phyloP scores from a whole-genome alignment of 2,113 vertebrate genomes.

The Petroica traversi region DNA sequence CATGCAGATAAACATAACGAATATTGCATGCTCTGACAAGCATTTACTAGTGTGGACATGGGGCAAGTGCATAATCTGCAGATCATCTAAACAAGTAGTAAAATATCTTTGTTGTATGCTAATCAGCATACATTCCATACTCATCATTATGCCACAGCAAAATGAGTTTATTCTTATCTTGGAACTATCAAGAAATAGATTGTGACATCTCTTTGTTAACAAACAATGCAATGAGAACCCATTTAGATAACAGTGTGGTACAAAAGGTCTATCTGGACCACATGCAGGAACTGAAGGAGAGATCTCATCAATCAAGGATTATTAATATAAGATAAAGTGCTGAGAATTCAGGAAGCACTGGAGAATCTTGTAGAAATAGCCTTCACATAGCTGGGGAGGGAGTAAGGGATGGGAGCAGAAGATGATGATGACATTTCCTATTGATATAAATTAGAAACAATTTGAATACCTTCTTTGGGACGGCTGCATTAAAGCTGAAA shows the following conservation, averaged over 20 bases:
- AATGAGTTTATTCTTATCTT: neutral
- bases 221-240: neutral
- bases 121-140: neutral
- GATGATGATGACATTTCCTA: neutral
- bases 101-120: neutral
- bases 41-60: neutral
- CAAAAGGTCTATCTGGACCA: neutral
- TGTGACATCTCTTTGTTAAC: neutral
- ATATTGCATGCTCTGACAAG: neutral
- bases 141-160: neutral
- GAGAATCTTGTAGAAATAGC: neutral
- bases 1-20: neutral
- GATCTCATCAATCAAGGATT: neutral
- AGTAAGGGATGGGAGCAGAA: neutral
- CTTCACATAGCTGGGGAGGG: neutral
- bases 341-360: neutral
- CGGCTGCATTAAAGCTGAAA: constrained; percentile 92
- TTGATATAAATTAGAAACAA: neutral
- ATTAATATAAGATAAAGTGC: neutral
- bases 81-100: neutral
- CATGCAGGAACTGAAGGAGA: neutral
- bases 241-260: neutral
- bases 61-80: neutral
- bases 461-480: constrained; percentile 90
- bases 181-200: neutral